Base-by-base conservation (phyloP, 2,797 vertebrate genomes). In the Catharus ustulatus region DNA sequence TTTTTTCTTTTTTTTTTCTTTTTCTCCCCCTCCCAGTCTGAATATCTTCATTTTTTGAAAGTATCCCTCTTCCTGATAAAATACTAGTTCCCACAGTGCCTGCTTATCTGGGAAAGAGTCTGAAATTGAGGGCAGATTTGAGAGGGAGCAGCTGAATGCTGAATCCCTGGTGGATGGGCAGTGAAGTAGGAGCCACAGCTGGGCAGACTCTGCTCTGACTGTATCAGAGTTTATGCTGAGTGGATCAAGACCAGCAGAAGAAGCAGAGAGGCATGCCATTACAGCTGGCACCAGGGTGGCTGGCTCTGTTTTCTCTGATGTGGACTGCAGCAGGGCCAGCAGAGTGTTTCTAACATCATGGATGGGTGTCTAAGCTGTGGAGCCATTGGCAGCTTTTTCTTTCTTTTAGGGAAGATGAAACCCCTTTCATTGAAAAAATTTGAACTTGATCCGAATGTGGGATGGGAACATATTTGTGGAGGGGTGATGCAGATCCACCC, bases 131-230 rank as follows among this genome's bases (percentile, higher is more conserved):
- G 80, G 51, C 0, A 5, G 77, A 36, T 69, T 66, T 69, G 81
- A 81, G 83, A 68, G 72, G 13, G 26, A 59, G 61, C 10, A 27
- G 57, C 1, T 34, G 79, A 63, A 51, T 26, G 59, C 63, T 0
- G 3, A 38, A 36, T 43, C 20, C 62, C 4, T 0, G 4, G 13
- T 38, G 48, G 67, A 24, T 73, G 3, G 0, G 34, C 2, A 0
- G 1, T 61, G 87, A 68, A 45, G 21, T 52, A 63, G 26, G 57
- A 77, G 54, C n/a, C 3, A 10, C 84, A 61, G 38, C 29, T 1
- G 0, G 36, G 40, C 3, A 16, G 40, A 26, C 5, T 93, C 42
- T 84, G 34, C 66, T 40, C 54, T 26, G 34, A 13, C 36, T 34
- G 1, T 58, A 43, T 83, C 40, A 16, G 42, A 40, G 26, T 54